Percentiles rank a stretch among this genome's conserved stretches.
phyloP scores from a whole-genome alignment of 2,888 invertebrate genomes.

The Alviniconcha strummeri region DNA sequence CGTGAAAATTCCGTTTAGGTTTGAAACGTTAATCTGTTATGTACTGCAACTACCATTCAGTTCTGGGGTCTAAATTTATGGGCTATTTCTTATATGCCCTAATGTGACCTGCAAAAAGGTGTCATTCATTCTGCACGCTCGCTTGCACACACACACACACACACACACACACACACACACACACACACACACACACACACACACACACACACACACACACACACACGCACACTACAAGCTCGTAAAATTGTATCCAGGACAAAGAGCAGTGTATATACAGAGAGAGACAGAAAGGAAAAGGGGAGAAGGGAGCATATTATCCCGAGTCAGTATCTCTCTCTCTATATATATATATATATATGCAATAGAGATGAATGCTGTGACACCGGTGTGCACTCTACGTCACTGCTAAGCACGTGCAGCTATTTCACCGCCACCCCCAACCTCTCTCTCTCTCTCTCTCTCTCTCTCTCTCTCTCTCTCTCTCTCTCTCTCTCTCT shows the following conservation, averaged over 20 bases:
- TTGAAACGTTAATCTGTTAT: too few species aligned
- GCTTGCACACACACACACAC: not conserved
- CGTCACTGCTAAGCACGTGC: not conserved
- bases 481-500: not conserved
- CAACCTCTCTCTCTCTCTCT: not conserved
- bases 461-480: not conserved
- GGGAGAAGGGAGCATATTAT: too few species aligned
- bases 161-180: constrained; percentile 1
- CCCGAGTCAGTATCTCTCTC: too few species aligned
- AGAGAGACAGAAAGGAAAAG: too few species aligned
- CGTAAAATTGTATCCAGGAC: too few species aligned
- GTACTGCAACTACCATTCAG: not conserved
- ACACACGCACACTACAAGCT: not conserved
- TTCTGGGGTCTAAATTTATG: not conserved
- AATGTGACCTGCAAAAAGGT: not conserved
- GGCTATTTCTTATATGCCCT: not conserved
- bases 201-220: not conserved
- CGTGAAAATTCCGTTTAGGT: too few species aligned
- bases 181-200: constrained; percentile 3
- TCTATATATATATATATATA: too few species aligned
- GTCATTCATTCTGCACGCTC: not conserved
- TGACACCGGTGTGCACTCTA: not conserved
- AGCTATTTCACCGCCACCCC: not conserved
- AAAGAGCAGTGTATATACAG: too few species aligned
- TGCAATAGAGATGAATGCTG: too few species aligned